Conservation (phyloP, 2,113 vertebrate species). For the Columbina picui region DNA sequence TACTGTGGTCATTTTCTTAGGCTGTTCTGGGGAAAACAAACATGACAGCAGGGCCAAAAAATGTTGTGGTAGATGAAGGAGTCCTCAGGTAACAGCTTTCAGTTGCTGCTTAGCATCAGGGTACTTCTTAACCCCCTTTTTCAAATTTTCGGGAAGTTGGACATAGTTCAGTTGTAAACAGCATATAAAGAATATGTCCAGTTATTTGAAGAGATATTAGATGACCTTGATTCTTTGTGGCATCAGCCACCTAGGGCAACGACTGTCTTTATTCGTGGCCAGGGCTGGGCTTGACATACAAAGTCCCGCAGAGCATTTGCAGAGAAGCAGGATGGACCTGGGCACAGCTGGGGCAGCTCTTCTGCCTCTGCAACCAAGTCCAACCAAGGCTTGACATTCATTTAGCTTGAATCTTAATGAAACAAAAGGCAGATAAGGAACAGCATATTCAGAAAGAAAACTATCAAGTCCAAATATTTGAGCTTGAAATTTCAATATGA, state of each 20-base stretch:
- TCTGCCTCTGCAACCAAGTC: neutral
- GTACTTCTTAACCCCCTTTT: neutral
- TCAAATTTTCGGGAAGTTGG: neutral
- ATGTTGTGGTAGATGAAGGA: neutral
- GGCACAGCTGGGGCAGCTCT: neutral
- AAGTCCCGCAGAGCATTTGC: neutral
- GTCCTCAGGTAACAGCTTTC: constrained; percentile 8
- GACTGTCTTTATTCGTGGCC: neutral
- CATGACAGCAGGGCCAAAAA: neutral
- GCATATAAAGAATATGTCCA: neutral
- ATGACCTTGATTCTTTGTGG: neutral
- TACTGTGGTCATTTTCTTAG: neutral
- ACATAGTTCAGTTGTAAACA: neutral
- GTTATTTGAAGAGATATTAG: neutral
- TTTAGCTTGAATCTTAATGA: neutral
- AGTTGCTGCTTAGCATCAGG: neutral
- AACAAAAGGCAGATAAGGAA: neutral
- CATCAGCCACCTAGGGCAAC: neutral
- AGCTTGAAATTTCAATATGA: neutral
- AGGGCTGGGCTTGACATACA: accelerated
- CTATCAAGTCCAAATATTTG: neutral
- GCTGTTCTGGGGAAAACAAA: neutral
- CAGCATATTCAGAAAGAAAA: neutral
- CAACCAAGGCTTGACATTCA: neutral
- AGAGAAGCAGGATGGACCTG: neutral